Evolutionary conservation across 2,888 invertebrate species (phyloP).

Genomic region (Hedya salicella): DNA sequence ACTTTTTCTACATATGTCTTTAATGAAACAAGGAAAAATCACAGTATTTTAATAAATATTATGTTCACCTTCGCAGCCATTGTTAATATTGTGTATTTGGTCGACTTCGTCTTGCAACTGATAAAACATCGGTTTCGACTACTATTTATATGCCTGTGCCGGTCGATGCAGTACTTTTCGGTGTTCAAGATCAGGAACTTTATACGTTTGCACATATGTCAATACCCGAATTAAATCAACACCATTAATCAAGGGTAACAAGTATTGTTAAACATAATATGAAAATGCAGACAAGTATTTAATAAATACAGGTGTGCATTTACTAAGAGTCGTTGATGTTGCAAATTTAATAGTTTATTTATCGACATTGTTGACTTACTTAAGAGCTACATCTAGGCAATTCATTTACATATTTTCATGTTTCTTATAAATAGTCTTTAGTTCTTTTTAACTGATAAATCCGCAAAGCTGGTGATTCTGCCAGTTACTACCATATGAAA

Average conservation of each 20-base stretch:
- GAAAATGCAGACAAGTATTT: background rate
- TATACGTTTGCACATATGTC: slow-evolving; percentile 42
- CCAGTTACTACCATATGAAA: no score
- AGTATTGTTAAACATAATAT: background rate
- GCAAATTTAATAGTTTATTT: background rate
- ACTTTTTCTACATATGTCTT: no score
- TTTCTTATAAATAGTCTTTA: no score
- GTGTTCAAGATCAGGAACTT: slow-evolving; percentile 66
- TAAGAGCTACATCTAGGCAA: no score
- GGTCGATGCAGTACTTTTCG: slow-evolving; percentile 62
- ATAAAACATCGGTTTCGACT: slow-evolving; percentile 55
- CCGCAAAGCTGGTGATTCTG: no score
- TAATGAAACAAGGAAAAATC: background rate
- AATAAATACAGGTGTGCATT: no score
- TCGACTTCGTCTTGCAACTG: slow-evolving; percentile 62
- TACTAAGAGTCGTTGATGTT: no score
- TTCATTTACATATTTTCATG: no score
- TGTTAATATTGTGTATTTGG: slow-evolving; percentile 54
- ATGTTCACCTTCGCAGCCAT: slow-evolving; percentile 69
- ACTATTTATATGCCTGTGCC: slow-evolving; percentile 68
- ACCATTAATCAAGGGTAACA: background rate
- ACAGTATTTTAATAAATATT: background rate
- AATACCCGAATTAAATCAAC: background rate
- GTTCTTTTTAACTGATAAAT: no score
- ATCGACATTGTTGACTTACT: no score